Evolutionary conservation across 2,888 invertebrate genomes (phyloP), one percentile per base, ranked within the genome.

Genomic region (Brachyptera putata): DNA sequence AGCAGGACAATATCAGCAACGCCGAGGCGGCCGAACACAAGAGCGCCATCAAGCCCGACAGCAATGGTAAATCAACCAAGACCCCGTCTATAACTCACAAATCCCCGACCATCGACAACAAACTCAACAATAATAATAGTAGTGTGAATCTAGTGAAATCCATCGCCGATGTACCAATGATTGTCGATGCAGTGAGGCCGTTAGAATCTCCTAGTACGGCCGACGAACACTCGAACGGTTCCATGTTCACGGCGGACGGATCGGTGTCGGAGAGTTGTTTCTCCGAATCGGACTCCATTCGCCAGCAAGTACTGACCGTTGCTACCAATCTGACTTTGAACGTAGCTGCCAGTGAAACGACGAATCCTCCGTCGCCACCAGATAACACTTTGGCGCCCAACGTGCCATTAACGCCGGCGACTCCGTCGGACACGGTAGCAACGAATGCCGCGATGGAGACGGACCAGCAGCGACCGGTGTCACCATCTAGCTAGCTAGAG

Each of bases 1-100:
- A 95, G 74, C 93, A 93, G 74, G 95, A 95, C 76, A 93, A 93
- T 77, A 87, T 94, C 58, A 85, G 87, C 63, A 92, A 90, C 73
- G 87, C 91, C 16, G 93, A 94, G 74, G 90, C 89, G 1, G 89
- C 91, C 0, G 93, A 91, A 71, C 83, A 89, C 72, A 90, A 90
- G 71, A 85, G 77, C 66, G 46, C 46, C 4, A n/a, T 46, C 21
- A 46, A 46, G 22, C 46, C 46, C 3, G 77, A 77, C 65, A 46
- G 30, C 9, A 58, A 62, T 9, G 58, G 61, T 7, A 61, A 61
- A 50, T 41, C 22, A 50, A 58, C 57, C 56, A 24, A 2, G 14
- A 43, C 30, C 3, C 7, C 22, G 5, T 26, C 48, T 11, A 36
- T 26, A 2, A 53, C 46, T 41, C 14, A 39, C 49, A 41, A 46